Percentiles rank a stretch among this genome's conserved stretches.
phyloP scores from a whole-genome alignment of 2,888 invertebrate species.

The Leucoptera coffeella region DNA sequence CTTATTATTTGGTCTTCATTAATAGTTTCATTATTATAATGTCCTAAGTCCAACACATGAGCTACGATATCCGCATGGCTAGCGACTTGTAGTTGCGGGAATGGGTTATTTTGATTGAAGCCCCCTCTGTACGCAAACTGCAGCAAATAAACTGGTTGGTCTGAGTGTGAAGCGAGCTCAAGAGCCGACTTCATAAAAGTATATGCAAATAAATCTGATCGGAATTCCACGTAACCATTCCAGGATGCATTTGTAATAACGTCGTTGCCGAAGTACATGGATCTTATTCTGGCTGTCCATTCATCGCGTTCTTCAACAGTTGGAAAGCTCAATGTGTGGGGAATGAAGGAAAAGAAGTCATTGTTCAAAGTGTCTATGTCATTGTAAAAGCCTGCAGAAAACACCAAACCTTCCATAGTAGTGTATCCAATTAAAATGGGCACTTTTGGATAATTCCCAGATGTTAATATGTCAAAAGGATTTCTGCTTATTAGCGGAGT shows the following conservation, averaged over 20 bases:
- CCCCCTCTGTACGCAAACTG: constrained; percentile 2
- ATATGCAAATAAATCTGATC: background rate
- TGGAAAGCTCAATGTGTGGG: background rate
- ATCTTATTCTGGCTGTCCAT: background rate
- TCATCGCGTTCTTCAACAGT: background rate
- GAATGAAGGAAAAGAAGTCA: constrained; percentile 1
- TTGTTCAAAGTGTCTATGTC: background rate
- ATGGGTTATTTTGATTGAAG: background rate
- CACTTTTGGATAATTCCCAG: constrained; percentile 1
- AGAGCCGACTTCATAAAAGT: background rate
- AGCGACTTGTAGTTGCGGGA: background rate
- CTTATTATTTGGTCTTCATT: background rate
- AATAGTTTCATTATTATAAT: background rate
- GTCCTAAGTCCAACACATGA: constrained; percentile 1
- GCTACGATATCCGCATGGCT: constrained; percentile 2
- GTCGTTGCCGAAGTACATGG: background rate
- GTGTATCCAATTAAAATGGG: constrained; percentile 1
- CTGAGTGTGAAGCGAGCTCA: no score
- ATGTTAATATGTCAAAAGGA: background rate
- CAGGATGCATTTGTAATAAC: background rate
- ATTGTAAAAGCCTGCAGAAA: background rate
- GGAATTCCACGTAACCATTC: background rate
- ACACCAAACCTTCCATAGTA: constrained; percentile 1
- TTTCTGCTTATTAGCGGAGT: background rate
- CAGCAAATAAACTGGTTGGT: constrained; percentile 1